Evolutionary conservation across 2,797 vertebrate genomes (phyloP).

Genomic region (Streptopelia turtur): DNA sequence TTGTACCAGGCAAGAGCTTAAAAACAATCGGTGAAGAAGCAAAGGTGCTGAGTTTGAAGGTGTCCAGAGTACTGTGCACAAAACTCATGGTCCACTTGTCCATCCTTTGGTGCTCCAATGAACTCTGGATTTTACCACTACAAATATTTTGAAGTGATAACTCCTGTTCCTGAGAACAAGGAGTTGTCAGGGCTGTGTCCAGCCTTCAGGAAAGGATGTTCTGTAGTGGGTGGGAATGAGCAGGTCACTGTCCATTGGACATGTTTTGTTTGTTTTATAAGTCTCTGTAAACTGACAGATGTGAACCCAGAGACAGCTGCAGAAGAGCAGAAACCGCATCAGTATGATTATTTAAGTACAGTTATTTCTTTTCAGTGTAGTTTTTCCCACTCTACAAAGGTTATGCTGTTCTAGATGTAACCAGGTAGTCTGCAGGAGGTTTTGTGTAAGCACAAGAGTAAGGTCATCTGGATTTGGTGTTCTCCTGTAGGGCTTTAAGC

Average conservation of each 20-base stretch:
- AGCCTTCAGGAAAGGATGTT: neutral
- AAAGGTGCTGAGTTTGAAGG: neutral
- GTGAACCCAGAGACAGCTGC: neutral
- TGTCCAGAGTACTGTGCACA: accelerated
- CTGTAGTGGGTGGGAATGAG: neutral
- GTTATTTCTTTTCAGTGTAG: neutral
- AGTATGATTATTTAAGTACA: neutral
- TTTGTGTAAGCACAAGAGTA: neutral
- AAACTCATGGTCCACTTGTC: neutral
- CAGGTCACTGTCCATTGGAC: neutral
- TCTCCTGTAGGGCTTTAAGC: neutral
- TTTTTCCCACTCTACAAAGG: neutral
- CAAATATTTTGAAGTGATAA: neutral
- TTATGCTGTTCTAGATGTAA: neutral
- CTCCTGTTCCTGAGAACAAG: accelerated
- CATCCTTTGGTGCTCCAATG: neutral
- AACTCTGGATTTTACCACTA: neutral
- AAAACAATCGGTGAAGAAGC: accelerated
- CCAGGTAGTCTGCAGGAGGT: neutral
- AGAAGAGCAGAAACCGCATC: neutral
- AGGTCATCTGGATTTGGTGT: neutral
- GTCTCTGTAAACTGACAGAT: neutral
- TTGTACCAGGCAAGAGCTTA: neutral
- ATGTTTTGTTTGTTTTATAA: neutral
- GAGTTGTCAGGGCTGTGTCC: neutral